Evolutionary conservation across 2,113 vertebrate genomes (phyloP).

Genomic region (Pantherophis guttatus): DNA sequence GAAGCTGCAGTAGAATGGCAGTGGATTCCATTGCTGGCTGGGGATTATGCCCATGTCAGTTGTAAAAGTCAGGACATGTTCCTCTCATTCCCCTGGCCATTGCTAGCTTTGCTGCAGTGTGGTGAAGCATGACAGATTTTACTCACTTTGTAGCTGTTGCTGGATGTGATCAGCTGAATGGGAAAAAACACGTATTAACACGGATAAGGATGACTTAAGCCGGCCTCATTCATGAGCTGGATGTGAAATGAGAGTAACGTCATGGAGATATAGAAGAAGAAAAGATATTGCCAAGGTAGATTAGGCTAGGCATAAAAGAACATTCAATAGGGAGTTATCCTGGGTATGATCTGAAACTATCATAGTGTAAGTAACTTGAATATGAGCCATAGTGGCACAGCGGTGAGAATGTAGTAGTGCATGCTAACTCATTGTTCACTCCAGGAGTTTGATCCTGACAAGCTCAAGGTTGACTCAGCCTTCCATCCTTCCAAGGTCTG

Average conservation of each 20-base stretch:
- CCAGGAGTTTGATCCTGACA: too few relatives aligned
- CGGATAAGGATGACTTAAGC: background rate
- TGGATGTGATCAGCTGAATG: background rate
- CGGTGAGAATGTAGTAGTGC: too few relatives aligned
- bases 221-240: background rate
- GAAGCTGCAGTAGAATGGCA: background rate
- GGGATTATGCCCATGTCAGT: background rate
- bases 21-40: background rate
- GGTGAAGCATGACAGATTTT: background rate
- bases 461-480: too few relatives aligned
- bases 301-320: background rate
- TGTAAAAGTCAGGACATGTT: background rate
- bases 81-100: background rate
- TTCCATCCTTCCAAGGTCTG: too few relatives aligned
- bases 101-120: background rate
- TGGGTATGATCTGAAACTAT: background rate
- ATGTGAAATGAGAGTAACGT: background rate
- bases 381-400: background rate
- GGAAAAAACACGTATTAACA: background rate
- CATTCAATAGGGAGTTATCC: background rate
- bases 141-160: background rate
- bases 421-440: too few relatives aligned
- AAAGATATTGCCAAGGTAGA: background rate
- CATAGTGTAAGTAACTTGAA: background rate
- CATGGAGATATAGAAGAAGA: background rate